These are phyloP conservation scores for Probosciger aterrimus DNA, from an alignment of 2,113 vertebrate genomes.

Conservation along the genomic window DNA sequence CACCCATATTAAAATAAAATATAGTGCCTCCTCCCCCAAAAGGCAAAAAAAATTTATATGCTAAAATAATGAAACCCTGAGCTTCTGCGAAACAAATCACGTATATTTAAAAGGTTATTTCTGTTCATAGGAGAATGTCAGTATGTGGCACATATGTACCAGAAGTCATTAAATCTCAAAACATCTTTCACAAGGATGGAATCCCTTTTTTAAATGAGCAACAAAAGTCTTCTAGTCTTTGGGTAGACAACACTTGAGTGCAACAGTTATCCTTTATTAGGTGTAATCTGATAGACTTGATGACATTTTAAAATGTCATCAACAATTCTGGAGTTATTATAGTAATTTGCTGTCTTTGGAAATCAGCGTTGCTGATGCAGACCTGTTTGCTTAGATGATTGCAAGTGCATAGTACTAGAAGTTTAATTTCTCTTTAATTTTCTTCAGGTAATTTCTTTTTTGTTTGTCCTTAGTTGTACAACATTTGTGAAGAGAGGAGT, in stretches of 20 bases:
- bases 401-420: neutral
- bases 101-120: neutral
- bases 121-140: neutral
- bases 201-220: neutral
- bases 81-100: neutral
- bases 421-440: neutral
- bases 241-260: neutral
- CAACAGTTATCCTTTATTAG: neutral
- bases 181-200: neutral
- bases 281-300: too few species aligned
- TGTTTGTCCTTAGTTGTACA: neutral
- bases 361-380: neutral
- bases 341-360: neutral
- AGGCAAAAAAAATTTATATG: neutral
- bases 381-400: neutral
- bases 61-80: neutral
- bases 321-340: neutral
- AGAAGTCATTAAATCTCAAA: neutral
- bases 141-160: neutral
- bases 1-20: neutral
- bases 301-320: neutral
- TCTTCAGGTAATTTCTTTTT: neutral
- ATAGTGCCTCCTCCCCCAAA: fast-evolving
- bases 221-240: neutral
- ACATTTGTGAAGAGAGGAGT: neutral